A percentile compares a stretch with the other conserved stretches of the same genome.
Conservation (phyloP, 2,113 vertebrate species). For the Thermophis baileyi region DNA sequence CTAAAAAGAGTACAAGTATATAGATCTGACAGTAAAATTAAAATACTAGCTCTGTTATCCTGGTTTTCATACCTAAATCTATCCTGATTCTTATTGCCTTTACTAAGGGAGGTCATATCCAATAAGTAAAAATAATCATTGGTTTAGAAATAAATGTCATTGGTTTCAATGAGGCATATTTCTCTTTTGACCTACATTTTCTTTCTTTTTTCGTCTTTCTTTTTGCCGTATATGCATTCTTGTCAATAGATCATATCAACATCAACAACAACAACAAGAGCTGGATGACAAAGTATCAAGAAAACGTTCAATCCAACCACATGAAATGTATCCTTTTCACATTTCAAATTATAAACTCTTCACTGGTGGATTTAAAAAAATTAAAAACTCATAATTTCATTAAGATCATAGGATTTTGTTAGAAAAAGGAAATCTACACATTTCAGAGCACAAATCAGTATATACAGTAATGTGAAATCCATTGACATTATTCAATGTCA, state of each 20-base stretch:
- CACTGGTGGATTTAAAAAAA: not conserved
- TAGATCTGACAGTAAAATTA: slow-evolving; percentile 6
- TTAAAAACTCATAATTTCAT: not conserved
- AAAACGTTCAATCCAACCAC: slow-evolving; percentile 1
- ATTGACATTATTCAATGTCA: slow-evolving; percentile 2
- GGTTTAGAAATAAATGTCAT: not conserved
- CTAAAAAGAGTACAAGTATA: slow-evolving; percentile 38
- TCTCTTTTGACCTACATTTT: not conserved
- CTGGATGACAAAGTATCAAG: not conserved
- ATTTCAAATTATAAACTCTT: slow-evolving; percentile 1
- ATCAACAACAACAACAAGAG: not conserved
- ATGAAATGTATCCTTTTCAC: not conserved
- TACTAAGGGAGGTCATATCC: not conserved
- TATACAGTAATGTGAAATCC: not conserved
- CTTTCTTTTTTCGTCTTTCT: not conserved
- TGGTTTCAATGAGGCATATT: not conserved
- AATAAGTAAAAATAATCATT: not conserved
- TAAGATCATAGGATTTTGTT: not conserved
- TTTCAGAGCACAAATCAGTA: not conserved
- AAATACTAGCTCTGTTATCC: not conserved
- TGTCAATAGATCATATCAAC: not conserved
- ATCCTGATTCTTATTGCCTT: not conserved
- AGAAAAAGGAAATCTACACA: not conserved
- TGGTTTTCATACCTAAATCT: not conserved
- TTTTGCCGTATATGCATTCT: not conserved